A percentile compares a stretch with the other conserved stretches of the same genome.
phyloP scores from a whole-genome alignment of 23 tunicate species.

The Ciona savignyi region DNA sequence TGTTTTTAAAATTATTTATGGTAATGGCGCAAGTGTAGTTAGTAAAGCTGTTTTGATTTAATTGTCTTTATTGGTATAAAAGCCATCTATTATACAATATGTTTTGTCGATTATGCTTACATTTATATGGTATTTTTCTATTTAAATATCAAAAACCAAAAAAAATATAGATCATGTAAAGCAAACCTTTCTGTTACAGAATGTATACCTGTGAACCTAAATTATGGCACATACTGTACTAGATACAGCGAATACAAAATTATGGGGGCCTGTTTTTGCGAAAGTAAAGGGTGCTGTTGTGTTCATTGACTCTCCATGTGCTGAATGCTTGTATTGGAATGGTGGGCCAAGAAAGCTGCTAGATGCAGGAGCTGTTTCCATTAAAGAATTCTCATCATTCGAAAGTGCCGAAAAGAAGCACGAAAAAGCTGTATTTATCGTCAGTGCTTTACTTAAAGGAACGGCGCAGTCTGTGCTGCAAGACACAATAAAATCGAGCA shows the following conservation, averaged over 20 bases:
- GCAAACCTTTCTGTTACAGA: no score
- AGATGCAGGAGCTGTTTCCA: conserved; percentile 39
- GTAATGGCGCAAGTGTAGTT: no score
- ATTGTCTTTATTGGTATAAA: no score
- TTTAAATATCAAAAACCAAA: no score
- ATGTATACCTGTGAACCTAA: no score
- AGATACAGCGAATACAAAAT: neutral
- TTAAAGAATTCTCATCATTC: conserved; percentile 68
- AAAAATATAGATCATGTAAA: no score
- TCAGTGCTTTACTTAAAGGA: conserved; percentile 22
- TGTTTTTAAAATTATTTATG: no score
- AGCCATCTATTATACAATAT: no score
- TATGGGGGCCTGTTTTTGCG: conserved; percentile 26
- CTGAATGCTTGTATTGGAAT: conserved; percentile 68
- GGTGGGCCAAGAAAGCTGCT: conserved; percentile 44
- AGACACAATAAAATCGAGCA: conserved; percentile 49
- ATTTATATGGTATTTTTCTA: no score
- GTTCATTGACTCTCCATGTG: conserved; percentile 49
- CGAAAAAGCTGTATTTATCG: conserved; percentile 51
- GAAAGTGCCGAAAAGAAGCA: conserved; percentile 41
- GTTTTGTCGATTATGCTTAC: no score
- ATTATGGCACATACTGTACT: neutral
- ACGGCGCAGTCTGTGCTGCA: conserved; percentile 19
- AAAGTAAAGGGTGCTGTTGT: conserved; percentile 45
- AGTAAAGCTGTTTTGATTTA: no score